Evolutionary conservation across 2,113 vertebrate species (phyloP), one percentile per base, ranked within the genome.

Genomic region (Notechis scutatus): DNA sequence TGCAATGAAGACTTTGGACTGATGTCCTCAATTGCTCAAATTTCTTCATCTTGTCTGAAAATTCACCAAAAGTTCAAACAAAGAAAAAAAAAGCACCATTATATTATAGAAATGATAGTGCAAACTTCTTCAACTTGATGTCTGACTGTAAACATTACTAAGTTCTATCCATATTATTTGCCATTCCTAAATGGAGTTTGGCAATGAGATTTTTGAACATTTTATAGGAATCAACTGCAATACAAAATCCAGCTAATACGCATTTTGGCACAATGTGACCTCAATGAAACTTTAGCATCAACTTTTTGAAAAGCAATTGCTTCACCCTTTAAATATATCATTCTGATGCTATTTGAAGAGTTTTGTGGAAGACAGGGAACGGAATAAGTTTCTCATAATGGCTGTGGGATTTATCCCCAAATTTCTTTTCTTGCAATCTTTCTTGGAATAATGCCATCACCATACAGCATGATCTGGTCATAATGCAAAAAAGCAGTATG

Each of bases 231-330:
- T 87, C 86, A 90, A 39, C 14, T 85, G 21, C 24, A 61, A 21
- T 8, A 86, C 21, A 39, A 89, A 86, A 91, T 34, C 29, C 5
- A 87, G 24, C 50, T 39, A 95, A 64, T 55, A 95, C 91, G 92
- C 56, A 7, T 88, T 39, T 4, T 87, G 94, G 93, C 42, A 29
- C 57, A 64, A 61, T 59, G 56, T 56, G 91, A 54, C 4, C 1
- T 61, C 29, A 59, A 89, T 45, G n/a, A 87, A 88, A n/a, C n/a
- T 14, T 93, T 92, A 90, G 94, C 86, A 92, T 10, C 91, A 87
- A 34, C 10, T 64, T n/a, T 88, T 69, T 87, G 5, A 94, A 14
- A 90, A 95, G 52, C 39, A 85, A 54, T 5, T 92, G 42, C 90
- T 94, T 92, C 88, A 59, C 88, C 15, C 29, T 90, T 89, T 1